Evolutionary conservation across 92 coral and sea anemone species (phyloP).

Genomic region (Palythoa grandis): DNA sequence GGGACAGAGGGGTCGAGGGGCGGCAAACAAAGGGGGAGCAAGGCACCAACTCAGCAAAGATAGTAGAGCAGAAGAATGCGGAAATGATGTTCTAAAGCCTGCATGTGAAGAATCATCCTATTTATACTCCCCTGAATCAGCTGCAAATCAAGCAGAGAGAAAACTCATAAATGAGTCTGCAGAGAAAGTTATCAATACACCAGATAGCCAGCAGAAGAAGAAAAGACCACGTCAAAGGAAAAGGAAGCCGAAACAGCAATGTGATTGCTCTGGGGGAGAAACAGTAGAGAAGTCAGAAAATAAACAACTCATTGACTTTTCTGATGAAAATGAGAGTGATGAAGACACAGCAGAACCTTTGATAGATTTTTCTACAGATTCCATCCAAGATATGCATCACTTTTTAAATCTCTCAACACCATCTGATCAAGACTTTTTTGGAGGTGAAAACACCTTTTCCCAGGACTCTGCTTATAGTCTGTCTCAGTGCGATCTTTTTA

Average conservation of each 20-base stretch:
- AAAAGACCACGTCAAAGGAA: neutral
- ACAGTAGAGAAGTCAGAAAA: neutral
- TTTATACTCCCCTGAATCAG: neutral
- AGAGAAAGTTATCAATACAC: neutral
- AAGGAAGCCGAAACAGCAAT: constrained; percentile 3
- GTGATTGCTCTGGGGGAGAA: neutral
- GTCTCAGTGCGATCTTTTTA: constrained; percentile 15
- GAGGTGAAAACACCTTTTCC: neutral
- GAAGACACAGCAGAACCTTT: constrained; percentile 22
- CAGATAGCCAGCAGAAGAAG: neutral
- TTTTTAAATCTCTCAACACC: neutral
- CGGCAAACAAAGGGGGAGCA: neutral
- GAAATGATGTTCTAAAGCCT: neutral
- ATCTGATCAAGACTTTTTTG: neutral
- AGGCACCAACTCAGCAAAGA: neutral
- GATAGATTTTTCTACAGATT: constrained; percentile 28
- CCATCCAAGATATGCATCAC: neutral
- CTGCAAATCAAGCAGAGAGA: neutral
- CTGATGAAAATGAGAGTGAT: constrained; percentile 28
- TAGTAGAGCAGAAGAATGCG: neutral
- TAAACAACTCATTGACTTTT: constrained; percentile 22
- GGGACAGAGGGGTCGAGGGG: constrained; percentile 5
- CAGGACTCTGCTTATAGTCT: constrained; percentile 20
- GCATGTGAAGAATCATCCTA: neutral
- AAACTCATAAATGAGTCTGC: neutral